Base-by-base conservation (phyloP, 2,888 invertebrate genomes). In the Homarus gammarus region DNA sequence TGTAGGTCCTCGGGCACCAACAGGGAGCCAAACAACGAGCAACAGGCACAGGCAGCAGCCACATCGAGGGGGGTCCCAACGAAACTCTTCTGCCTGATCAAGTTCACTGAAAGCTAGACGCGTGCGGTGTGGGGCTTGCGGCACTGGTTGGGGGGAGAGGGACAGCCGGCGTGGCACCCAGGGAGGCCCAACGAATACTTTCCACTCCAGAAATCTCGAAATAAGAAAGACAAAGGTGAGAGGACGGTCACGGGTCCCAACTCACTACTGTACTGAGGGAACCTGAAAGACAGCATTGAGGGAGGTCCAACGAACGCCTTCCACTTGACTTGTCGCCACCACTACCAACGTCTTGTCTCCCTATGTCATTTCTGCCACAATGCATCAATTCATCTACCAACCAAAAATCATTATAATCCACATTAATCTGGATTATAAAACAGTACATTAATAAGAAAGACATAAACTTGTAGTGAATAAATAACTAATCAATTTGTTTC, bases 261-360 rank as follows among this genome's bases (percentile, higher is more conserved):
- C 36, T 22, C 44, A 44, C 75, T 15, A 22, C 75, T 27, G 12
- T n/a, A 27, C 12, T 3, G 64, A n/a, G 64, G 27, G 64, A 5
- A 18, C 2, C 6, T 40, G 49, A 87, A 87, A 87, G 87, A 87
- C 87, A 72, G 72, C 78, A 44, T 78, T 18, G 79, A 70, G 87
- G 81, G 87, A 73, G 87, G 81, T 81, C 87, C 87, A 87, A 87
- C 87, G 79, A 72, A 38, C 72, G 79, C 73, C 87, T 61, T 87
- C 87, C 87, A 87, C 87, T 87, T 87, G 81, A 87, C 87, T 87
- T 87, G 61, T 33, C 56, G n/a, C 27, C 77, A 36, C 51, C 36
- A 49, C 78, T 56, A 56, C 78, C 51, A 79, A 8, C 31, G 78
- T 33, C 78, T 79, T 33, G 5, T 18, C 12, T 36, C 38, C n/a